These are phyloP conservation scores for Apostichopus parvimensis DNA, from an alignment of 35 echinoderm and acorn worm genomes.

Conservation along the genomic window DNA sequence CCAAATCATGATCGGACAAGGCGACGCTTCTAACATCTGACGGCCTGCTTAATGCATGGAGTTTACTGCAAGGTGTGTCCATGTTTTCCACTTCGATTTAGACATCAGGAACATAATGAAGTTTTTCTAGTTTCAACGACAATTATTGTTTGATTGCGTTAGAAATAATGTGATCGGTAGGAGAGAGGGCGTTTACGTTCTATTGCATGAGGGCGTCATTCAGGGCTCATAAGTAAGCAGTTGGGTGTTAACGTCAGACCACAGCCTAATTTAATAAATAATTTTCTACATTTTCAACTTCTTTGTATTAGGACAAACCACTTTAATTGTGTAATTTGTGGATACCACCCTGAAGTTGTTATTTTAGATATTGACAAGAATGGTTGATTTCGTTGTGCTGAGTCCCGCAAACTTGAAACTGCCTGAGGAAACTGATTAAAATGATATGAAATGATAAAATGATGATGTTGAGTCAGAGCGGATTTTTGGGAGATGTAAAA, in stretches of 20 bases:
- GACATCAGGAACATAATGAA: slow-evolving; percentile 19
- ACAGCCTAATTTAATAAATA: slow-evolving; percentile 20
- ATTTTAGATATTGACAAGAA: slow-evolving; percentile 51
- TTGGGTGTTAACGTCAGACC: background rate
- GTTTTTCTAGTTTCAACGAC: slow-evolving; percentile 10
- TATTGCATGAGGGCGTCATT: background rate
- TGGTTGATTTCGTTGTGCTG: slow-evolving; percentile 27
- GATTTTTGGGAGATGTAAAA: background rate
- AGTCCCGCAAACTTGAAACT: background rate
- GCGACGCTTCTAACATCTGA: slow-evolving; percentile 16
- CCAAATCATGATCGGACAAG: background rate
- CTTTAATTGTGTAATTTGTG: slow-evolving; percentile 32
- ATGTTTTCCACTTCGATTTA: background rate
- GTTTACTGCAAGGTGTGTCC: slow-evolving; percentile 16
- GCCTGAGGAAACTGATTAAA: background rate
- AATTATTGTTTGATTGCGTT: background rate
- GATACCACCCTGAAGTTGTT: slow-evolving; percentile 29
- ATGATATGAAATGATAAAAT: background rate
- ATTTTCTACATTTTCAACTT: slow-evolving; percentile 38
- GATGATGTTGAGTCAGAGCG: background rate
- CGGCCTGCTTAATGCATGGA: background rate
- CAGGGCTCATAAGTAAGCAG: background rate
- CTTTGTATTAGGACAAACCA: background rate
- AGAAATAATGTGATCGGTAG: background rate
- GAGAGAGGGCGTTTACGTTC: background rate